Evolutionary conservation across 2,113 vertebrate genomes (phyloP).

Genomic region (Charina bottae): DNA sequence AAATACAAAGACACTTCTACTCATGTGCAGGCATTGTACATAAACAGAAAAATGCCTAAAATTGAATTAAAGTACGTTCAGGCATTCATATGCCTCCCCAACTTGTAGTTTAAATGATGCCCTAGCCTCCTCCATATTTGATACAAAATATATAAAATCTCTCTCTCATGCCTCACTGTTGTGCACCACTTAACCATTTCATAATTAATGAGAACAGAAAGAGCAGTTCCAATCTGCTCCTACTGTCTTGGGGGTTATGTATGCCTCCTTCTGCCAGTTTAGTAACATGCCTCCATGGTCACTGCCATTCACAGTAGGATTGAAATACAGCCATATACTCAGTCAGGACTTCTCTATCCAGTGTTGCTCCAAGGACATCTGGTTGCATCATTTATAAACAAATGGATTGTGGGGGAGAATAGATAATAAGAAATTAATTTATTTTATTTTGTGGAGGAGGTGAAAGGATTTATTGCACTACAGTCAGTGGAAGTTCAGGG

Average conservation of each 20-base stretch:
- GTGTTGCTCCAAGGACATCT: background rate
- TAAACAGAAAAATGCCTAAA: background rate
- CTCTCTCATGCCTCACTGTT: background rate
- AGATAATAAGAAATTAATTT: background rate
- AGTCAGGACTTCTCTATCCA: background rate
- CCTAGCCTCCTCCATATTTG: background rate
- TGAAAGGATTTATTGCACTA: background rate
- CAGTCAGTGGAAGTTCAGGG: background rate
- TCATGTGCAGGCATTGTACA: background rate
- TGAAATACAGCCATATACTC: background rate
- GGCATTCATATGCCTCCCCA: background rate
- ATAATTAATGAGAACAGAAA: background rate
- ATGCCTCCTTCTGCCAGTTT: background rate
- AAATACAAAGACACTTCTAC: background rate
- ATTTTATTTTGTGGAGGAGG: background rate
- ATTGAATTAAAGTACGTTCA: background rate
- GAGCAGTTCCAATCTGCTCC: background rate
- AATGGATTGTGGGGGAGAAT: background rate
- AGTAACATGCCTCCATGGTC: background rate
- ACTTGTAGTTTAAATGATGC: background rate
- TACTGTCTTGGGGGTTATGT: background rate
- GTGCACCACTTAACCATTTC: background rate
- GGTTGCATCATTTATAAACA: background rate
- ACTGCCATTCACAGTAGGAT: background rate
- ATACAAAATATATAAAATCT: background rate